Evolutionary conservation across 1,140 invertebrate species (phyloP).

Genomic region (Aphaenogaster floridana): DNA sequence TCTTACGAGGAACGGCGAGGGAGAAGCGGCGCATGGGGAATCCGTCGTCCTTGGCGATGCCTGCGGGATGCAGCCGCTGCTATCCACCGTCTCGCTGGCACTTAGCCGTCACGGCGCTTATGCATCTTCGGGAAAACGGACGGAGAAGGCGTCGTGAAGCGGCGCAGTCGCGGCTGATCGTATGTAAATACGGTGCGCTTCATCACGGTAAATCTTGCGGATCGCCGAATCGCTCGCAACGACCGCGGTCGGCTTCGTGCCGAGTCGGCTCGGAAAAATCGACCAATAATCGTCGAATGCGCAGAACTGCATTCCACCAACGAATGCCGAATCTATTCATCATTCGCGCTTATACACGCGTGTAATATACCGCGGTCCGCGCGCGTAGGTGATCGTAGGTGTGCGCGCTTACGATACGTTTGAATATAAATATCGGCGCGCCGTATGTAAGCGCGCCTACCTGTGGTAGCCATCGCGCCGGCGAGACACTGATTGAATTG

Average conservation of each 20-base stretch:
- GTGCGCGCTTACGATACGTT: slow-evolving; percentile 47
- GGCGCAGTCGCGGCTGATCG: background rate
- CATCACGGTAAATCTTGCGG: slow-evolving; percentile 26
- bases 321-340: slow-evolving; percentile 81
- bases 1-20: slow-evolving; percentile 37
- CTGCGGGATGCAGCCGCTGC: slow-evolving; percentile 50
- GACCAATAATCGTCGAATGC: slow-evolving; percentile 82
- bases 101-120: slow-evolving; percentile 49
- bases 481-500: slow-evolving; percentile 87
- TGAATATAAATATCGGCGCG: slow-evolving; percentile 68
- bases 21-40: slow-evolving; percentile 26
- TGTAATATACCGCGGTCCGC: slow-evolving; percentile 29
- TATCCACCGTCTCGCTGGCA: slow-evolving; percentile 54
- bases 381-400: slow-evolving; percentile 60
- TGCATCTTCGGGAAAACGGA: slow-evolving; percentile 44
- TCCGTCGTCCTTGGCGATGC: slow-evolving; percentile 56
- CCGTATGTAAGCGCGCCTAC: slow-evolving; percentile 24
- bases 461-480: slow-evolving; percentile 76
- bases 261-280: slow-evolving; percentile 67
- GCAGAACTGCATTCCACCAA: slow-evolving; percentile 80
- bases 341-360: slow-evolving; percentile 67
- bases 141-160: background rate
- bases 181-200: slow-evolving; percentile 51
- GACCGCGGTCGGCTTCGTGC: background rate
- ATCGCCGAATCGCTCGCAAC: slow-evolving; percentile 20